phyloP scores from a whole-genome alignment of 2,797 vertebrate genomes.

The Tenualosa thibaudeaui region DNA sequence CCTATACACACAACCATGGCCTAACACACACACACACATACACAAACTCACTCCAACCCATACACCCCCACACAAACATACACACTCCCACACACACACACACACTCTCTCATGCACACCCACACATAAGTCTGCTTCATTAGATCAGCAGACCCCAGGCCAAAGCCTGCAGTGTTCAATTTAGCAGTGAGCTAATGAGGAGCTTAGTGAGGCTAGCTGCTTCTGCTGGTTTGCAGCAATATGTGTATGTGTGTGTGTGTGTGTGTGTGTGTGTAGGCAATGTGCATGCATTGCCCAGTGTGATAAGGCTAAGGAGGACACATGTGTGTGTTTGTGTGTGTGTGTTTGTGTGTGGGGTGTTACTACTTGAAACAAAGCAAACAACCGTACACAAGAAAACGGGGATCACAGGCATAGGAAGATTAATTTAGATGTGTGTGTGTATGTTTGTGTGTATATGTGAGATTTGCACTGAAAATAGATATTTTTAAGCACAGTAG shows the following conservation, averaged over 20 bases:
- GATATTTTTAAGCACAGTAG: too few species aligned
- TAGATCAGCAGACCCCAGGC: not conserved
- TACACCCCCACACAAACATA: not conserved
- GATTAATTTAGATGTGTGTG: too few species aligned
- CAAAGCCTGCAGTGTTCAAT: not conserved
- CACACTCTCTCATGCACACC: not conserved
- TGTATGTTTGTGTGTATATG: too few species aligned
- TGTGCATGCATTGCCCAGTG: too few species aligned
- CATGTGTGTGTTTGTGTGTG: too few species aligned
- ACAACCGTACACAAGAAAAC: too few species aligned
- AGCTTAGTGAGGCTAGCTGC: not conserved
- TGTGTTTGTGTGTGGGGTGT: too few species aligned
- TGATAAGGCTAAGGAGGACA: too few species aligned
- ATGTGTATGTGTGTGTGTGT: not conserved
- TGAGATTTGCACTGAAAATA: too few species aligned
- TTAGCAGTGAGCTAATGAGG: not conserved
- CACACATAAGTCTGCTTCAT: not conserved
- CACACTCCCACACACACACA: not conserved
- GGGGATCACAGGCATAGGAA: too few species aligned
- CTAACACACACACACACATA: not conserved
- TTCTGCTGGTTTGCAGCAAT: not conserved
- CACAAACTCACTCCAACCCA: not conserved
- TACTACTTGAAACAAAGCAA: too few species aligned
- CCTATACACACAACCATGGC: not conserved
- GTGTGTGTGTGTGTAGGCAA: not conserved